Evolutionary conservation across 2,797 vertebrate species (phyloP).

Genomic region (Simalia tracyae): DNA sequence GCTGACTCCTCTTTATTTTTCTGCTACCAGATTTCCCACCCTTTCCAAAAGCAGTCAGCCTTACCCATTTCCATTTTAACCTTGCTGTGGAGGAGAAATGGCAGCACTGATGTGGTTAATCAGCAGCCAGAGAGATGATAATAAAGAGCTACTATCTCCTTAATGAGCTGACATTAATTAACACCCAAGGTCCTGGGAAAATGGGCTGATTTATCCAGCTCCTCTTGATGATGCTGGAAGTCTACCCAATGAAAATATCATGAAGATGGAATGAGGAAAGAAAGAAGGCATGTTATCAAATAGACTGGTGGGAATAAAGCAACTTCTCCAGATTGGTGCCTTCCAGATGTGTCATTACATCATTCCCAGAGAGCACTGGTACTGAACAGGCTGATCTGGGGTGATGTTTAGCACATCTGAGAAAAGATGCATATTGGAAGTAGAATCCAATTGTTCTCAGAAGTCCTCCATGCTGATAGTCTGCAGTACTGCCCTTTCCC

Average conservation of each 20-base stretch:
- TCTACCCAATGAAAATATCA: conserved; percentile 53
- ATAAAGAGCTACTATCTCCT: conserved; percentile 86
- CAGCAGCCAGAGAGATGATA: conserved; percentile 76
- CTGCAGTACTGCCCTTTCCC: neutral
- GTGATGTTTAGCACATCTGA: neutral
- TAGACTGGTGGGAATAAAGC: neutral
- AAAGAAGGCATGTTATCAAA: neutral
- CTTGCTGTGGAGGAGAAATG: neutral
- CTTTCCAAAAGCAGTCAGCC: too few relatives aligned
- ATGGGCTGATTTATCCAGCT: conserved; percentile 74
- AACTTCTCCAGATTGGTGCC: neutral
- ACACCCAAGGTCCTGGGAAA: conserved; percentile 82
- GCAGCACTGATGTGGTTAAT: conserved; percentile 78
- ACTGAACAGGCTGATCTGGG: neutral
- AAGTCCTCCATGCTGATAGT: neutral
- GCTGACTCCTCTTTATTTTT: neutral
- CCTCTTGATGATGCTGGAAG: conserved; percentile 32
- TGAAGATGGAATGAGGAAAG: conserved; percentile 18
- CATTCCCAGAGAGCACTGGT: neutral
- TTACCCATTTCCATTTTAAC: neutral
- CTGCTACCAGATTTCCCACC: neutral
- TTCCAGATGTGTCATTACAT: neutral
- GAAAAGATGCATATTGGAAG: neutral
- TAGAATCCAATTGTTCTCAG: neutral
- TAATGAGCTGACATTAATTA: conserved; percentile 91